Conservation (phyloP, 2,113 vertebrate species). For the Colius striatus region DNA sequence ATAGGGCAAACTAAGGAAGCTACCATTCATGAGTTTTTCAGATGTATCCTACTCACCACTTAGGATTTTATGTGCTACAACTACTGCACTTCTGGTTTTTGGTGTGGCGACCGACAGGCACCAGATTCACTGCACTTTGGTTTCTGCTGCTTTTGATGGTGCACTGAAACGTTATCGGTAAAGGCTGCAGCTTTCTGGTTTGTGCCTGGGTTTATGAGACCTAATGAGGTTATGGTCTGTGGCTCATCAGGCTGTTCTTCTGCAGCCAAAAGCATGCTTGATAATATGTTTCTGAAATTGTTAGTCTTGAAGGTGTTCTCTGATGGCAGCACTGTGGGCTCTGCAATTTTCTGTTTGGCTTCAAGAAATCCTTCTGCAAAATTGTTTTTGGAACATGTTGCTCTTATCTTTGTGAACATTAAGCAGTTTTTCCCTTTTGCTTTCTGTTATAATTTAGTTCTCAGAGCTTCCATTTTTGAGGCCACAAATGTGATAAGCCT, state of each 20-base stretch:
- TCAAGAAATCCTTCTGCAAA: background rate
- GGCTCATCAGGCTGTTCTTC: background rate
- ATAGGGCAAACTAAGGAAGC: background rate
- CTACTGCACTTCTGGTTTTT: background rate
- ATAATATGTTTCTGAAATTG: background rate
- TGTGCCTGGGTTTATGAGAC: background rate
- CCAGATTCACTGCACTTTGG: fast-evolving
- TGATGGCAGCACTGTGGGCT: too few species aligned
- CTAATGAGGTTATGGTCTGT: too few species aligned
- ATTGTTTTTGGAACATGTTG: background rate
- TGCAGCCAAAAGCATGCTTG: background rate
- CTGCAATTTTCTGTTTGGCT: background rate
- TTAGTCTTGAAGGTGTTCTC: background rate
- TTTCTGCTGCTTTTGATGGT: background rate
- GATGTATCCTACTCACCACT: background rate
- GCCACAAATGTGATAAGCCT: background rate
- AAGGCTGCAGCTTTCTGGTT: background rate
- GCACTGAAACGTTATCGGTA: background rate
- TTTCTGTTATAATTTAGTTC: background rate
- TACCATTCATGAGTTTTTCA: background rate
- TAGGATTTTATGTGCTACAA: background rate
- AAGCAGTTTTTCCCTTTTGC: background rate
- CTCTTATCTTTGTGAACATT: background rate
- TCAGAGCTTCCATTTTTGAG: background rate
- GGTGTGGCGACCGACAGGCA: fast-evolving